phyloP scores from a whole-genome alignment of 2,888 invertebrate species.

The Stenodera caucasica region DNA sequence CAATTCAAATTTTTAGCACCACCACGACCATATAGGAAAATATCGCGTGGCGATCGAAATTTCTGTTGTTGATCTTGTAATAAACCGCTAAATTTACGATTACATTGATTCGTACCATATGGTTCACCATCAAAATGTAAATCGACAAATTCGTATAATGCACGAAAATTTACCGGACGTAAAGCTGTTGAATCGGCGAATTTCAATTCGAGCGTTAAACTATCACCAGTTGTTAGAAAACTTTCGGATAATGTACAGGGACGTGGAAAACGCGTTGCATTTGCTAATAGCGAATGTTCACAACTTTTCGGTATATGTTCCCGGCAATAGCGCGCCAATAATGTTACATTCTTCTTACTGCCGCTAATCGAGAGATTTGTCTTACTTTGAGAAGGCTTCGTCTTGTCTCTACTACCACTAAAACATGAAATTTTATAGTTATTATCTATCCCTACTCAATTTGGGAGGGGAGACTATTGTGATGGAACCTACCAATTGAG shows the following conservation, averaged over 20 bases:
- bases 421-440: too few relatives aligned
- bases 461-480: background rate
- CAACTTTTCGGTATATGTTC: conserved; percentile 81
- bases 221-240: conserved; percentile 79
- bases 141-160: conserved; percentile 87
- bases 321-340: conserved; percentile 79
- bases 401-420: conserved; percentile 48
- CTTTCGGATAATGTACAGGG: conserved; percentile 79
- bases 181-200: conserved; percentile 82
- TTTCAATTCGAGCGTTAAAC: conserved; percentile 77
- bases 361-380: conserved; percentile 53
- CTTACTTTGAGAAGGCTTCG: conserved; percentile 37
- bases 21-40: conserved; percentile 84
- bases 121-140: conserved; percentile 82
- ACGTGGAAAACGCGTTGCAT: conserved; percentile 60
- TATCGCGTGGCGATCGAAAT: conserved; percentile 79
- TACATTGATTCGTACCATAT: conserved; percentile 73
- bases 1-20: conserved; percentile 80
- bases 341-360: conserved; percentile 65
- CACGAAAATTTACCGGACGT: conserved; percentile 80
- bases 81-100: conserved; percentile 72
- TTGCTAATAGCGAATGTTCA: conserved; percentile 74
- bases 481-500: conserved; percentile 71
- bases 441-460: too few relatives aligned
- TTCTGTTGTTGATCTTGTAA: conserved; percentile 68